Evolutionary conservation across 2,888 invertebrate genomes (phyloP).

Genomic region (Lycia hirtaria): DNA sequence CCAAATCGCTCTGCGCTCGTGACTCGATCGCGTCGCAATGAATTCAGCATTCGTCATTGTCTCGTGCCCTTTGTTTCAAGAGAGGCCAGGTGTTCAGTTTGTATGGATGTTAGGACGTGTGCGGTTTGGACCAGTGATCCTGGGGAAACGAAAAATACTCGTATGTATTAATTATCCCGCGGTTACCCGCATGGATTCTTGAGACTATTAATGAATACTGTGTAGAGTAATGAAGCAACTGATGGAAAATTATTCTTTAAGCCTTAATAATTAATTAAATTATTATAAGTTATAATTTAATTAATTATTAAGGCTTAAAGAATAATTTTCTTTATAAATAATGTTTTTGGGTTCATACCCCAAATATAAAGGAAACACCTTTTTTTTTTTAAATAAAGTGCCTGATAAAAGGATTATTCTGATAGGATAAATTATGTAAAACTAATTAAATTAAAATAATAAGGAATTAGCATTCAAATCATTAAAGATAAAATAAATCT

Average conservation of each 20-base stretch:
- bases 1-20: slow-evolving; percentile 13
- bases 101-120: slow-evolving; percentile 9
- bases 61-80: slow-evolving; percentile 28
- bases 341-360: slow-evolving; percentile 88
- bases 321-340: no score
- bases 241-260: no score
- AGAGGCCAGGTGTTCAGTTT: slow-evolving; percentile 29
- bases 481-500: no score
- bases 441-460: no score
- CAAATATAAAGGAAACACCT: slow-evolving; percentile 78
- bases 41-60: slow-evolving; percentile 36
- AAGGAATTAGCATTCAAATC: no score
- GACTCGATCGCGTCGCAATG: slow-evolving; percentile 22
- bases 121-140: slow-evolving; percentile 1
- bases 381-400: slow-evolving; percentile 81
- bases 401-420: slow-evolving; percentile 79
- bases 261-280: no score
- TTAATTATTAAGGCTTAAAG: no score
- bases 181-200: no score
- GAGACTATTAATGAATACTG: no score
- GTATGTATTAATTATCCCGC: neutral
- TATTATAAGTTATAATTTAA: no score
- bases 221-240: no score
- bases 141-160: neutral
- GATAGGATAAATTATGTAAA: slow-evolving; percentile 75